Conservation (phyloP, 1,140 invertebrate genomes). For the Philotrypesis tridentata region DNA sequence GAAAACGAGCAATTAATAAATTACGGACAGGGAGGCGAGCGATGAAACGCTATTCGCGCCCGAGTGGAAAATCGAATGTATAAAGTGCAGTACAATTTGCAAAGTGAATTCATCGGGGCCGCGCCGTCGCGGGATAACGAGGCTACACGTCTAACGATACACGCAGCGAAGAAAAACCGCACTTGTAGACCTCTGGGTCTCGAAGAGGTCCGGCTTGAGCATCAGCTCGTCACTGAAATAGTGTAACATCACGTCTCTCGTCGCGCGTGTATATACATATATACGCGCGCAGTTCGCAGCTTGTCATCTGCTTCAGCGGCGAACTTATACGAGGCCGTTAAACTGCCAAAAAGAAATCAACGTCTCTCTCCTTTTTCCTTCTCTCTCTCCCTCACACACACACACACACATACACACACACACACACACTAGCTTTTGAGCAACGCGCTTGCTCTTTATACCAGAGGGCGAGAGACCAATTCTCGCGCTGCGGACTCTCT, state of each 20-base stretch:
- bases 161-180: background rate
- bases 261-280: too few species aligned
- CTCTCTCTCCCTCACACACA: background rate
- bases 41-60: too few species aligned
- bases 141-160: too few species aligned
- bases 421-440: too few species aligned
- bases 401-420: too few species aligned
- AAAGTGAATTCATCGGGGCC: too few species aligned
- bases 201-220: background rate
- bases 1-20: slow-evolving; percentile 36
- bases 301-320: slow-evolving; percentile 38
- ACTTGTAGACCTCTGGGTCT: too few species aligned
- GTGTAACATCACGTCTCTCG: slow-evolving; percentile 9
- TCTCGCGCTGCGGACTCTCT: background rate
- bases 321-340: slow-evolving; percentile 40
- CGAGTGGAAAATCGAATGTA: slow-evolving; percentile 1
- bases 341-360: slow-evolving; percentile 38
- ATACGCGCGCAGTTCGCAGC: slow-evolving; percentile 12
- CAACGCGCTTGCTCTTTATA: too few species aligned
- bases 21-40: slow-evolving; percentile 15
- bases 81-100: too few species aligned
- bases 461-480: too few species aligned
- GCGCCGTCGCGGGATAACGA: too few species aligned
- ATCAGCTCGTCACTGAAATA: slow-evolving; percentile 28
- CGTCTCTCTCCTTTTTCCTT: slow-evolving; percentile 11